Evolutionary conservation across 92 coral and sea anemone species (phyloP).

Genomic region (Palythoa grandiflora): DNA sequence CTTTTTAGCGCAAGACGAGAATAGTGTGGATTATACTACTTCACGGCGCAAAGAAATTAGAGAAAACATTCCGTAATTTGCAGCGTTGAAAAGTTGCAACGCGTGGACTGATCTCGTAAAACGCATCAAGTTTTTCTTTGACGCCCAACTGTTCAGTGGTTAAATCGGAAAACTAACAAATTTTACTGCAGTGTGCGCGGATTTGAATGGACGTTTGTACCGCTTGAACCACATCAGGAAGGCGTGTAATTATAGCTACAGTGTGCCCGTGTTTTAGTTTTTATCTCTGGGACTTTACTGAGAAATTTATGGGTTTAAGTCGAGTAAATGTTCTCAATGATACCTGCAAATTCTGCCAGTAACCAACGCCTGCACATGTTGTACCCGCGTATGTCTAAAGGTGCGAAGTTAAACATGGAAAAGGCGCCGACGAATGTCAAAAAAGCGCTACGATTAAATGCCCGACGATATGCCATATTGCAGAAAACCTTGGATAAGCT

Average conservation of each 20-base stretch:
- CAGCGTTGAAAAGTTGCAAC: background rate
- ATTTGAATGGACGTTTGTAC: background rate
- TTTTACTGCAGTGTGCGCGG: background rate
- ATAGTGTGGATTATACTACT: conserved; percentile 1
- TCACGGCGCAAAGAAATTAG: background rate
- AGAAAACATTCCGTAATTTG: background rate
- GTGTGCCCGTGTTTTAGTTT: background rate
- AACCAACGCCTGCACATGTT: conserved; percentile 33
- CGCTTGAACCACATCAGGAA: background rate
- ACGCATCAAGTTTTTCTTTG: background rate
- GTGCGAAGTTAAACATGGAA: conserved; percentile 32
- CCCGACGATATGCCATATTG: conserved; percentile 21
- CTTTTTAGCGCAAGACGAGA: background rate
- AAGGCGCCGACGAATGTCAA: conserved; percentile 24
- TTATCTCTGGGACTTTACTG: background rate
- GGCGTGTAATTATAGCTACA: background rate
- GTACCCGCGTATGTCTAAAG: conserved; percentile 40
- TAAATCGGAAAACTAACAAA: no score
- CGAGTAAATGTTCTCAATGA: background rate
- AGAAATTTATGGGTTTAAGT: background rate
- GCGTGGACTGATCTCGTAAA: background rate
- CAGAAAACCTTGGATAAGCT: conserved; percentile 27
- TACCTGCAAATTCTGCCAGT: conserved; percentile 43
- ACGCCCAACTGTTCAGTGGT: no score
- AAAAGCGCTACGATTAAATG: conserved; percentile 33